Base-by-base conservation (phyloP, 2,797 vertebrate species). In the Rhincodon typus region DNA sequence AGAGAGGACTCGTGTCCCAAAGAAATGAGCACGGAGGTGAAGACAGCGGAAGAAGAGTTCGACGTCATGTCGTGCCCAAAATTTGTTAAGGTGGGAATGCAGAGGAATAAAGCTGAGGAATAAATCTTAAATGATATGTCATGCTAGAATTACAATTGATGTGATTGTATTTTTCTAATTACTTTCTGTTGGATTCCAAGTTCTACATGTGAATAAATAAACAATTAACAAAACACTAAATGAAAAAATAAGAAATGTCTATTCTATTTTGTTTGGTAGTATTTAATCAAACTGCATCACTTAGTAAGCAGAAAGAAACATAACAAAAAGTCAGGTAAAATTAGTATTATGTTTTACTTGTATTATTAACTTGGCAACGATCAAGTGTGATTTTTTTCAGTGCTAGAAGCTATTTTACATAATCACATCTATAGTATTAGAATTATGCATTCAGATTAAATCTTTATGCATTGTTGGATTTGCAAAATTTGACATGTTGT, bases 311-410 rank as follows among this genome's bases (percentile, higher is more conserved):
- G 72, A 72, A 72, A 23, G 69, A 70, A 42, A 12, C 67, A 30
- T 94, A 42, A 94, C 69, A 46, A 50, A 46, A 70, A 50, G 50
- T 46, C 93, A 94, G 69, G 23, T 94, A 72, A 94, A 27, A 70
- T 72, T 38, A 94, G 30, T 94, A 38, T 69, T 94, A 42, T 27
- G 69, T 94, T 70, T 94, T 46, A 94, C 70, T 94, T 94, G 38
- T 27, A 94, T 94, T 94, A 72, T 94, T 94, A 72, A 94, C 93
- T 72, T 72, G 42, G 72, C 38, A 94, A 2, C 70, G 67, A 94
- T 94, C 67, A 94, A 30, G 93, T 70, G 15, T 34, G 72, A 30
- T 42, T 94, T 94, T 94, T 1, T 67, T 70, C 12, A 30, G 93
- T 50, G 38, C 66, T 50, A 57, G 87, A 90, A 90, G 46, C 50